Percentiles rank a stretch among this genome's conserved stretches.
Conservation (phyloP, 2,888 invertebrate genomes). For the Atrina japonica region DNA sequence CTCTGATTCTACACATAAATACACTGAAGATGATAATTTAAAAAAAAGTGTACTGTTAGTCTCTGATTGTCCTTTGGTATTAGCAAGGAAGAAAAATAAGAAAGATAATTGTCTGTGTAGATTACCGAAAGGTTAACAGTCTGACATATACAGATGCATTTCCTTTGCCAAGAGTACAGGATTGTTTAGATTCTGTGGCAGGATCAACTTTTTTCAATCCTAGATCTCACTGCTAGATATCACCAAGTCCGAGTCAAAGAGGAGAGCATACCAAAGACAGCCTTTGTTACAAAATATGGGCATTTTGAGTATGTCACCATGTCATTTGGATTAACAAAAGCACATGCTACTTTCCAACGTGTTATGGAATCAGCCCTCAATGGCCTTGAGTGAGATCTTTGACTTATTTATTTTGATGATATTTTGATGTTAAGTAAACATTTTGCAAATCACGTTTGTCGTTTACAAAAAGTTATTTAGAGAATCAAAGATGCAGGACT, state of each 20-base stretch:
- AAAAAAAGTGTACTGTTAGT: constrained; percentile 31
- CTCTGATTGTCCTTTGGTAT: constrained; percentile 23
- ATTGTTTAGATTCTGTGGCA: constrained; percentile 5
- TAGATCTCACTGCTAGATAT: constrained; percentile 19
- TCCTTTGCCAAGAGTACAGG: constrained; percentile 29
- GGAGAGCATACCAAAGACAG: constrained; percentile 25
- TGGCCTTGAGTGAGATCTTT: constrained; percentile 41
- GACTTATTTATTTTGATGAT: constrained; percentile 40
- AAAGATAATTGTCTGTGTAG: constrained; percentile 23
- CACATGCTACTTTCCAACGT: constrained; percentile 39
- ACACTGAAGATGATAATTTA: too few relatives aligned
- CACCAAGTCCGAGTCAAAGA: constrained; percentile 23
- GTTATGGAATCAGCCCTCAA: constrained; percentile 39
- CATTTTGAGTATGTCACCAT: constrained; percentile 25
- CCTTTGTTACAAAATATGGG: constrained; percentile 32
- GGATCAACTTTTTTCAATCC: constrained; percentile 3
- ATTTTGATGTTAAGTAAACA: constrained; percentile 32
- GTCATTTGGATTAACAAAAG: constrained; percentile 41
- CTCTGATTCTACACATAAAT: too few relatives aligned
- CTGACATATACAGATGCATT: constrained; percentile 27
- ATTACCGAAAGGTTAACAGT: constrained; percentile 27
- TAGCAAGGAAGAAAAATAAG: constrained; percentile 34
- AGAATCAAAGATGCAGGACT: constrained; percentile 31
- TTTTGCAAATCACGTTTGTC: constrained; percentile 31
- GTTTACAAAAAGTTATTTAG: constrained; percentile 30